Evolutionary conservation across 2,888 invertebrate species (phyloP).

Genomic region (Tortricodes alternella): DNA sequence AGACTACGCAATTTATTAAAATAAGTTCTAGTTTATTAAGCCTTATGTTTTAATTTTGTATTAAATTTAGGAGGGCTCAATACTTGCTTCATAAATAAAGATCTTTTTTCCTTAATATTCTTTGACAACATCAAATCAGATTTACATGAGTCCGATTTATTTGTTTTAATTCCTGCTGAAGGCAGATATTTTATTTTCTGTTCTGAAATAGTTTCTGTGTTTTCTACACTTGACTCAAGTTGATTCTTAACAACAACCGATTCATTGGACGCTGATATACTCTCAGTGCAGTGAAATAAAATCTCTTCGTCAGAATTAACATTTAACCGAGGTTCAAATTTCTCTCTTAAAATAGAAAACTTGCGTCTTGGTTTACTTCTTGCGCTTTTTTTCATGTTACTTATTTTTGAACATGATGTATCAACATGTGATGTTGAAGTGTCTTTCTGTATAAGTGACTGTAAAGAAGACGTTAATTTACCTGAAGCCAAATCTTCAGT

Average conservation of each 20-base stretch:
- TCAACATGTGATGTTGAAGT: slow-evolving; percentile 46
- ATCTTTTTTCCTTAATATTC: slow-evolving; percentile 77
- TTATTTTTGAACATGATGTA: slow-evolving; percentile 53
- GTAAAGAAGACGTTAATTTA: slow-evolving; percentile 69
- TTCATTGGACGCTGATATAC: slow-evolving; percentile 50
- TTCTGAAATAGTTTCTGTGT: slow-evolving; percentile 36
- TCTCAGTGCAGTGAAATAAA: slow-evolving; percentile 66
- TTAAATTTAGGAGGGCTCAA: slow-evolving; percentile 82
- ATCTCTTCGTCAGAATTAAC: slow-evolving; percentile 75
- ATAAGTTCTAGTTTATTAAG: slow-evolving; percentile 37
- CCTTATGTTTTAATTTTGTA: slow-evolving; percentile 69
- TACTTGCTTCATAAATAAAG: slow-evolving; percentile 82
- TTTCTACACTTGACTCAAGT: slow-evolving; percentile 42
- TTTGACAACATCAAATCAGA: slow-evolving; percentile 47
- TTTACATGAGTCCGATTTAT: slow-evolving; percentile 21
- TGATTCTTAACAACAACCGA: slow-evolving; percentile 53
- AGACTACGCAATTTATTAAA: neutral
- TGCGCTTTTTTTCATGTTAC: slow-evolving; percentile 65
- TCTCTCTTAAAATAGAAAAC: slow-evolving; percentile 82
- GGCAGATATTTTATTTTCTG: slow-evolving; percentile 44
- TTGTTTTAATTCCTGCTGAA: slow-evolving; percentile 34
- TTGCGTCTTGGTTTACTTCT: slow-evolving; percentile 79
- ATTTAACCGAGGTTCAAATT: slow-evolving; percentile 78
- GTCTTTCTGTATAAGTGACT: slow-evolving; percentile 74
- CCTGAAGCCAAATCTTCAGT: slow-evolving; percentile 62